Conservation (phyloP, 1,140 invertebrate species). For the Rhyzopertha dominica region DNA sequence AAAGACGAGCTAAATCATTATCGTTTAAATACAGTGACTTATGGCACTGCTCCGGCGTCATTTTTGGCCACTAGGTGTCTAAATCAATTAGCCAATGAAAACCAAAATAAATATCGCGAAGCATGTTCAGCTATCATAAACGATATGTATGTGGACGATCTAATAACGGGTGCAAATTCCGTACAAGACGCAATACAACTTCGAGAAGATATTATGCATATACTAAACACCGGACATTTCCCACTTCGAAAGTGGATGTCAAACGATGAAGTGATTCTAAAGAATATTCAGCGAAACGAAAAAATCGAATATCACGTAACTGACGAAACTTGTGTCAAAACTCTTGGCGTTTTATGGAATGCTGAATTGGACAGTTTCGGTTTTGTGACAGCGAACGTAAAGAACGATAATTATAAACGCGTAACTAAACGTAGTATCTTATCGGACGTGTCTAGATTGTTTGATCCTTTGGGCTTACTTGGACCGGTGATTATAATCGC, state of each 20-base stretch:
- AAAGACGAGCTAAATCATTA: background rate
- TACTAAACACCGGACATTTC: constrained; percentile 36
- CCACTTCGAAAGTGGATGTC: too few relatives aligned
- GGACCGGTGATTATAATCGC: constrained; percentile 26
- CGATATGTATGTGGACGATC: constrained; percentile 9
- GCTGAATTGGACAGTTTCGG: too few relatives aligned
- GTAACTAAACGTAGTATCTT: constrained; percentile 23
- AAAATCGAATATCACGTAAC: background rate
- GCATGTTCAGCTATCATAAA: constrained; percentile 2
- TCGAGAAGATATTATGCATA: background rate
- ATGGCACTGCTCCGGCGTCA: background rate
- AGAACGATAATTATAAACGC: background rate
- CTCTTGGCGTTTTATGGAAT: too few relatives aligned
- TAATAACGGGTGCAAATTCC: too few relatives aligned
- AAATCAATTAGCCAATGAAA: constrained; percentile 4
- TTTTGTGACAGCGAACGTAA: too few relatives aligned
- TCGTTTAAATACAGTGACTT: constrained; percentile 6
- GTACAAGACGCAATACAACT: constrained; percentile 19
- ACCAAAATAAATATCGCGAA: constrained; percentile 6
- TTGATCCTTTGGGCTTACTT: constrained; percentile 36
- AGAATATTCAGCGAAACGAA: too few relatives aligned
- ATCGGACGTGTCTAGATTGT: constrained; percentile 26
- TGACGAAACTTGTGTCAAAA: constrained; percentile 1
- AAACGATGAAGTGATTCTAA: too few relatives aligned
- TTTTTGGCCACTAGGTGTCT: constrained; percentile 4